phyloP scores from a whole-genome alignment of 2,888 invertebrate genomes.

The Apamea epomidion region DNA sequence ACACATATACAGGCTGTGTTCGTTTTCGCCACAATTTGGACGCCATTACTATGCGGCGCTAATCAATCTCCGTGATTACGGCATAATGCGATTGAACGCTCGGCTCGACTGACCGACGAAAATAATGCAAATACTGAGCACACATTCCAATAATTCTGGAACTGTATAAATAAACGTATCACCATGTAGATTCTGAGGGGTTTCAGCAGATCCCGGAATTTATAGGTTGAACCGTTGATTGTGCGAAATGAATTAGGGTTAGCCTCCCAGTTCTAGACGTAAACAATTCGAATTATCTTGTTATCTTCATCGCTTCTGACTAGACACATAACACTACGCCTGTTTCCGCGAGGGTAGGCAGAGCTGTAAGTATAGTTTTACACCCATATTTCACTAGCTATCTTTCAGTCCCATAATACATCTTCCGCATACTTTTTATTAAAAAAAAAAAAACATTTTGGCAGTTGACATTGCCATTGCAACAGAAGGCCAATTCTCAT shows the following conservation, averaged over 20 bases:
- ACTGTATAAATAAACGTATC: slow-evolving; percentile 50
- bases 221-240: slow-evolving; percentile 10
- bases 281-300: background rate
- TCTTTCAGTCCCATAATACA: background rate
- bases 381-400: no score
- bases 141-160: slow-evolving; percentile 54
- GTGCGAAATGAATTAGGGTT: slow-evolving; percentile 11
- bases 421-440: background rate
- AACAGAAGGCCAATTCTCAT: no score
- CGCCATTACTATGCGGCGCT: slow-evolving; percentile 81
- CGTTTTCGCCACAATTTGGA: slow-evolving; percentile 69
- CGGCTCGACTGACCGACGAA: slow-evolving; percentile 70
- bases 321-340: background rate
- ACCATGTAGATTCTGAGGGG: slow-evolving; percentile 28
- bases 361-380: background rate
- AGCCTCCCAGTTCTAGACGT: background rate
- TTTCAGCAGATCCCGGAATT: slow-evolving; percentile 7
- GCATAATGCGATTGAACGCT: slow-evolving; percentile 79
- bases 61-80: slow-evolving; percentile 86
- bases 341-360: background rate
- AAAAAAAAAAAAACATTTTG: no score
- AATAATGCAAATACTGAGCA: slow-evolving; percentile 79
- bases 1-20: slow-evolving; percentile 35
- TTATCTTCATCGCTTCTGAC: background rate
- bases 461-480: background rate